A percentile compares a stretch with the other conserved stretches of the same genome.
These are phyloP conservation scores for Telenomus remus DNA, from an alignment of 1,140 invertebrate genomes.

Conservation along the genomic window DNA sequence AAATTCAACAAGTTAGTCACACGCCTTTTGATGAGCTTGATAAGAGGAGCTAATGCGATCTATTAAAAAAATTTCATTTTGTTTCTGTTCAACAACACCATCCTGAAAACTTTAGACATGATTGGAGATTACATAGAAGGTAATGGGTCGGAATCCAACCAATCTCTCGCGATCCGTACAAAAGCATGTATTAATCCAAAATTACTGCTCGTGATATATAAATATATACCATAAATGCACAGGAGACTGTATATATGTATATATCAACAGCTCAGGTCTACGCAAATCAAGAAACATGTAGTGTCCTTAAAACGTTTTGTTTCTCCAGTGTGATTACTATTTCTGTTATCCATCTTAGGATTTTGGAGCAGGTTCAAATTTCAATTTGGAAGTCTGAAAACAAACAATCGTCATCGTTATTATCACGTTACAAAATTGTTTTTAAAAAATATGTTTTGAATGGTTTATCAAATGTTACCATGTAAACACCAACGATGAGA, in stretches of 20 bases:
- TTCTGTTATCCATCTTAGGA: background rate
- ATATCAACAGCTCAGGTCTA: constrained; percentile 49
- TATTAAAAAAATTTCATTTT: constrained; percentile 30
- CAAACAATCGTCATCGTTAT: background rate
- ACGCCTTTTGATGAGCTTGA: constrained; percentile 57
- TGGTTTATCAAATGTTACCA: constrained; percentile 72
- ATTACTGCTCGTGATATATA: constrained; percentile 31
- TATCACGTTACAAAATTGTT: too few relatives aligned
- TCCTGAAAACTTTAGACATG: constrained; percentile 30
- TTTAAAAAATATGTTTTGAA: too few relatives aligned
- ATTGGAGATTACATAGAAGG: constrained; percentile 37
- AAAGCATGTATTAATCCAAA: constrained; percentile 52
- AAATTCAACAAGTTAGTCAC: constrained; percentile 58
- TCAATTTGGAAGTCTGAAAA: constrained; percentile 77
- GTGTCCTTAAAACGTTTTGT: constrained; percentile 32
- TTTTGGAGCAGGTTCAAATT: constrained; percentile 46
- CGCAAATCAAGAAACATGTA: constrained; percentile 39
- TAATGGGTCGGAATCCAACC: constrained; percentile 37
- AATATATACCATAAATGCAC: constrained; percentile 8
- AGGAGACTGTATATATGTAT: constrained; percentile 15
- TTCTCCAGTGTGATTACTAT: constrained; percentile 8
- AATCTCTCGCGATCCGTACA: constrained; percentile 35
- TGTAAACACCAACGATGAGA: constrained; percentile 97
- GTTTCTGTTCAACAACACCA: constrained; percentile 18
- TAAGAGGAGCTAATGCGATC: constrained; percentile 49